Base-by-base conservation (phyloP, 2,888 invertebrate genomes). In the Spisula subtruncata region DNA sequence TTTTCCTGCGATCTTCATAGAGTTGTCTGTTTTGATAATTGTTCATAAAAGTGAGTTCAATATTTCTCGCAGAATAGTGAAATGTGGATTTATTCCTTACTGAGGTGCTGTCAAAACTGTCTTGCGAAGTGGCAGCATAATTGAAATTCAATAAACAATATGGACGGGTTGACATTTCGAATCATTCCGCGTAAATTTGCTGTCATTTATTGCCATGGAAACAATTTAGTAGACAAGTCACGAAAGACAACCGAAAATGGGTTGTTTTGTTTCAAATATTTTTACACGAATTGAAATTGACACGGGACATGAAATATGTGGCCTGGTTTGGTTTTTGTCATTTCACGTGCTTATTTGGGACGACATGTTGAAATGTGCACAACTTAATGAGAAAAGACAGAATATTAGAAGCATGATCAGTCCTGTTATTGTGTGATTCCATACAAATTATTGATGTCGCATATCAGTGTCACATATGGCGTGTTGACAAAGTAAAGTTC, bases 121-220 rank as follows among this genome's bases (percentile, higher is more conserved):
- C 75, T 75, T 75, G 6, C 10, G 25, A 20, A 29, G 32, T 32
- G 75, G 12, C 75, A 75, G 75, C 32, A 35, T 75, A 75, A 75
- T 75, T 75, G 32, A 35, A 75, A 75, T 75, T 35, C 75, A 75
- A 32, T 75, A 25, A 75, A 75, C 75, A 75, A 35, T 75, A 75
- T 75, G 75, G 75, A 35, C 35, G 75, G 75, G 60, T n/a, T 66
- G n/a, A 25, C n/a, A n/a, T 25, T 75, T 32, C 75, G 35, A 75
- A 75, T 75, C 32, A 75, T 75, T 75, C 18, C 75, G 18, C 75
- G 75, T 35, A 75, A 32, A 35, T 75, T 75, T 35, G 16, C 35
- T 32, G 75, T 75, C 75, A 75, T 75, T 66, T 75, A 75, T 75
- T 75, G 35, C 32, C 75, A 35, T 75, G 75, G 75, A 35, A 35